These are phyloP conservation scores for Drosophila pachea DNA, from an alignment of 1,140 invertebrate genomes.

Conservation along the genomic window DNA sequence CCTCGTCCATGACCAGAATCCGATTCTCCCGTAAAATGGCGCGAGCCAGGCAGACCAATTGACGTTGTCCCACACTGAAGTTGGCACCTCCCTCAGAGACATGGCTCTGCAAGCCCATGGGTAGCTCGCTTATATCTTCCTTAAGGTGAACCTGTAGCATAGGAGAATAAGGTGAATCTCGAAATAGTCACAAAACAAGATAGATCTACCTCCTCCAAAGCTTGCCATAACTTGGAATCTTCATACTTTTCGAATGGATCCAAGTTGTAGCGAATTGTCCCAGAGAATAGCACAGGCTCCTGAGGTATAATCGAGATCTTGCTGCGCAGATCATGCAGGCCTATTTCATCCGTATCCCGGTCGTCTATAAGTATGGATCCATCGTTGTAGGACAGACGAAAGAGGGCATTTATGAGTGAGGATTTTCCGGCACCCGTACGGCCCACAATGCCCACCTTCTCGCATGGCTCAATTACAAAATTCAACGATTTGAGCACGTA, in stretches of 20 bases:
- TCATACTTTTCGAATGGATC: slow-evolving; percentile 88
- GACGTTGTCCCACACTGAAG: slow-evolving; percentile 87
- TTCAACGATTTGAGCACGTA: slow-evolving; percentile 83
- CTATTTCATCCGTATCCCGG: slow-evolving; percentile 81
- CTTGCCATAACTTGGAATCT: slow-evolving; percentile 89
- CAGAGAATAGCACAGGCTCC: slow-evolving; percentile 85
- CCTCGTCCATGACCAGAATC: slow-evolving; percentile 83
- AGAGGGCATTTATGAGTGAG: slow-evolving; percentile 85
- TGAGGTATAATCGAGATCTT: slow-evolving; percentile 85
- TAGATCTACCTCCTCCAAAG: slow-evolving; percentile 85
- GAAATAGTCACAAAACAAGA: background rate
- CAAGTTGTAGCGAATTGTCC: slow-evolving; percentile 84
- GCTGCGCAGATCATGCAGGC: slow-evolving; percentile 80
- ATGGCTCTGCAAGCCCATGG: slow-evolving; percentile 83
- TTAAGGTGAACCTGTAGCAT: slow-evolving; percentile 81
- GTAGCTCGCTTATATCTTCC: slow-evolving; percentile 82
- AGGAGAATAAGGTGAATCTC: background rate
- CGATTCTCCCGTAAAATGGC: slow-evolving; percentile 86
- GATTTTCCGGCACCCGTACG: slow-evolving; percentile 92
- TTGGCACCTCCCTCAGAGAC: slow-evolving; percentile 86
- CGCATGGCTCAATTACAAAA: slow-evolving; percentile 80
- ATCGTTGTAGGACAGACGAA: slow-evolving; percentile 81
- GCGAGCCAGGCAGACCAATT: slow-evolving; percentile 85
- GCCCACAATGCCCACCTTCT: slow-evolving; percentile 85
- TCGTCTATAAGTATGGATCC: slow-evolving; percentile 83